Evolutionary conservation across 2,113 vertebrate species (phyloP), one percentile per base, ranked within the genome.

Genomic region (Alexandromys fortis): DNA sequence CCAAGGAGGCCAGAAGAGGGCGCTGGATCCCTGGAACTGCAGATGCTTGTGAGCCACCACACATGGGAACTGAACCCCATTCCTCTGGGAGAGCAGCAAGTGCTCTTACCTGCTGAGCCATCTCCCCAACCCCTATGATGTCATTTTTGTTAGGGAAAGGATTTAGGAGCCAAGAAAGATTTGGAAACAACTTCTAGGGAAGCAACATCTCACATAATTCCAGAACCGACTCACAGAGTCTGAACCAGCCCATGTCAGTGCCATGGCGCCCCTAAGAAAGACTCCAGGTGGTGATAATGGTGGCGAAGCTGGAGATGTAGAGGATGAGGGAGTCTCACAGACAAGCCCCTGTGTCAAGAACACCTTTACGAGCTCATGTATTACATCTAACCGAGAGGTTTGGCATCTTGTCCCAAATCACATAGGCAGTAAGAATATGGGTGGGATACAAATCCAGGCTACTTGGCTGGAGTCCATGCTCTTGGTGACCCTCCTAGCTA

Each of bases 401-500:
- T 35, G 42, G 38, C 33, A 13, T 76, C 68, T 89, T 81, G 47
- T 7, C 49, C 75, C 1, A 35, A 61, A 65, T 17, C 88, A 49
- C 89, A 58, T 58, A 86, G 95, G 58, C 45, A n/a, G 26, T n/a
- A 38, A 42, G 65, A 70, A 3, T 33, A 33, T 2, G 10, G 30
- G 38, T n/a, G 21, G 86, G 45, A 47, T 30, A 79, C 55, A 28
- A 61, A n/a, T 24, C 17, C 68, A 38, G 52, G 72, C 49, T 14
- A 13, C 47, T 2, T 10, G 28, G 13, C 26, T 9, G 52, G 52
- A 70, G 47, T 28, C 7, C 19, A 68, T 35, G 67, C 55, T 77
- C 52, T 7, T 17, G 14, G 13, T 28, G 1, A 1, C 61, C 2
- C 0, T 1, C 30, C 35, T 22, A 0, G 7, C 33, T 4, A 2